phyloP scores from a whole-genome alignment of 2,888 invertebrate genomes.

The Taphrorychus bicolor region DNA sequence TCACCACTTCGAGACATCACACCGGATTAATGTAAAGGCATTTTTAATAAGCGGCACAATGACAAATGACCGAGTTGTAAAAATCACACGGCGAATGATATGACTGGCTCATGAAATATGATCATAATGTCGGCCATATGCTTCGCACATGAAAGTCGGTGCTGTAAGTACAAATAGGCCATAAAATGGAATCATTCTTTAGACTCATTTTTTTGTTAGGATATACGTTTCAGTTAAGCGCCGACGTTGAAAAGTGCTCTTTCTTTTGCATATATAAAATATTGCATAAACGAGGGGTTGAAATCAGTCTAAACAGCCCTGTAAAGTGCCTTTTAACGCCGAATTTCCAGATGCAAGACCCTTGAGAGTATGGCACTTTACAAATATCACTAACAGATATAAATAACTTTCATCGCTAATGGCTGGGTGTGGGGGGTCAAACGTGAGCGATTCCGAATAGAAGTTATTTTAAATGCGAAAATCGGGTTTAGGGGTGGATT shows the following conservation, averaged over 20 bases:
- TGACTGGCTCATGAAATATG: slow-evolving; percentile 32
- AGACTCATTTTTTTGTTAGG: slow-evolving; percentile 11
- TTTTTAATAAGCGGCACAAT: slow-evolving; percentile 32
- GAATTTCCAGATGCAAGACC: slow-evolving; percentile 6
- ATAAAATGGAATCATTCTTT: slow-evolving; percentile 33
- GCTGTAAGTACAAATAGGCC: slow-evolving; percentile 38
- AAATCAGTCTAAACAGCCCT: slow-evolving; percentile 18
- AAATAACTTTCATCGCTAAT: slow-evolving; percentile 25
- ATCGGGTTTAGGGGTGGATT: slow-evolving; percentile 11
- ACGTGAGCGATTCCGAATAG: slow-evolving; percentile 27
- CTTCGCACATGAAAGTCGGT: slow-evolving; percentile 35
- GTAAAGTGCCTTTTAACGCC: slow-evolving; percentile 28
- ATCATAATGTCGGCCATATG: slow-evolving; percentile 33
- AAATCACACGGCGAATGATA: slow-evolving; percentile 37
- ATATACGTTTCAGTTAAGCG: slow-evolving; percentile 24
- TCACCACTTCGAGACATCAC: slow-evolving; percentile 29
- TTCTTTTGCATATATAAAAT: not conserved
- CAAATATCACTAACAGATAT: slow-evolving; percentile 22
- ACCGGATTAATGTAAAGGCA: slow-evolving; percentile 31
- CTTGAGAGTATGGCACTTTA: slow-evolving; percentile 30
- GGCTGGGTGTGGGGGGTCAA: slow-evolving; percentile 24
- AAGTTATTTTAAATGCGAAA: slow-evolving; percentile 15
- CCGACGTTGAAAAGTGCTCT: slow-evolving; percentile 8
- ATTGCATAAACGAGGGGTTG: not conserved
- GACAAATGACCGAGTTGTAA: slow-evolving; percentile 35